Percentiles rank a stretch among this genome's conserved stretches.
phyloP scores from a whole-genome alignment of 1,140 invertebrate species.

The Drosophila pseudoobscura region DNA sequence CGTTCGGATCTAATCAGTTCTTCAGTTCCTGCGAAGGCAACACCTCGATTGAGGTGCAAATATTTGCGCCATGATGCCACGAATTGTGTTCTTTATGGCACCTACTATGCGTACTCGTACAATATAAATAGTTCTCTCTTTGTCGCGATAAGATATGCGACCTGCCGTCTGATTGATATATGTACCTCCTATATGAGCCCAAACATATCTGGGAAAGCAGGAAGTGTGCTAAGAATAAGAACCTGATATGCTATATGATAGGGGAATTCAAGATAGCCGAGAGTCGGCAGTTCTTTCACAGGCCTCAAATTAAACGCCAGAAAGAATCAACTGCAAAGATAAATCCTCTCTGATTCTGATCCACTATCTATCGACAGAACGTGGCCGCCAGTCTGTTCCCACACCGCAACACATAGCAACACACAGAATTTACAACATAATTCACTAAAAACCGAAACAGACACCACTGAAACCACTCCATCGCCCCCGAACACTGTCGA shows the following conservation, averaged over 20 bases:
- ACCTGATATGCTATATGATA: conserved; percentile 35
- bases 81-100: conserved; percentile 28
- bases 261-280: not conserved
- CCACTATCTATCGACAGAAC: not conserved
- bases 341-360: not conserved
- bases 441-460: conserved; percentile 45
- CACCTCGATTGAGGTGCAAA: conserved; percentile 43
- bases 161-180: conserved; percentile 38
- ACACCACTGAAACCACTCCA: conserved; percentile 15
- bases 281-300: too few species aligned
- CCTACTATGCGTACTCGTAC: not conserved
- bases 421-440: conserved; percentile 42
- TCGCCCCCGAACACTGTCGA: not conserved
- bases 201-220: conserved; percentile 25
- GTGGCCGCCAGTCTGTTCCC: conserved; percentile 24
- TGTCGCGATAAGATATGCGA: conserved; percentile 46
- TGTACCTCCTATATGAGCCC: not conserved
- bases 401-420: conserved; percentile 16
- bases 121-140: conserved; percentile 23
- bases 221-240: conserved; percentile 19
- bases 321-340: too few species aligned
- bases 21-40: conserved; percentile 20
- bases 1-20: conserved; percentile 20
- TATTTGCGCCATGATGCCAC: conserved; percentile 60
- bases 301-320: too few species aligned